Conservation (phyloP, 2,888 invertebrate genomes). For the Acholoe squamosa region DNA sequence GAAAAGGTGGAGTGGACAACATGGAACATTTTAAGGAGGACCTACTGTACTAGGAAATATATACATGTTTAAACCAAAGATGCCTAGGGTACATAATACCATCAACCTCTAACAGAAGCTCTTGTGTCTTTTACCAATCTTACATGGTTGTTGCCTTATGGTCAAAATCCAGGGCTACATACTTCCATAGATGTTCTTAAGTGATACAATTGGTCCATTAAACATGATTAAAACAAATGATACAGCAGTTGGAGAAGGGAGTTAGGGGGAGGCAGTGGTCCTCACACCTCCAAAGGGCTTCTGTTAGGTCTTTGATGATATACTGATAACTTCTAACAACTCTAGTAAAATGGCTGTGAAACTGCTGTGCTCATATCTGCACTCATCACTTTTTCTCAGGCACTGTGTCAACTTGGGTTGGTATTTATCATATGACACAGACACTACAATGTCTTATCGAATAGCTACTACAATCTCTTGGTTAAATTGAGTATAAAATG, state of each 20-base stretch:
- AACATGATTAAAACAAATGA: background rate
- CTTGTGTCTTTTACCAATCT: background rate
- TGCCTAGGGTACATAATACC: background rate
- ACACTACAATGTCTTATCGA: too few species aligned
- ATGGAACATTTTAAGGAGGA: conserved; percentile 42
- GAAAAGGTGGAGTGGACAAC: conserved; percentile 47
- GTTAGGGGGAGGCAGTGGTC: too few species aligned
- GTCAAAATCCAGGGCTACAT: background rate
- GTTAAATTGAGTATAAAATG: too few species aligned
- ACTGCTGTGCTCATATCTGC: too few species aligned
- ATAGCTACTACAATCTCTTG: too few species aligned
- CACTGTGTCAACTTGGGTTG: too few species aligned
- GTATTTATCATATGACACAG: too few species aligned
- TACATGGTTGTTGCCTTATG: too few species aligned
- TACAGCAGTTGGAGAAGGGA: too few species aligned
- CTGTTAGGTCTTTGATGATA: conserved; percentile 10
- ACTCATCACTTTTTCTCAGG: too few species aligned
- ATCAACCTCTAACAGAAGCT: conserved; percentile 21
- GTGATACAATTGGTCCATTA: background rate
- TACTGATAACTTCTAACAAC: background rate
- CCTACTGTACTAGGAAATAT: background rate
- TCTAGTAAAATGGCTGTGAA: too few species aligned
- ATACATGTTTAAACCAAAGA: background rate
- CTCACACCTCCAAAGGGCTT: background rate
- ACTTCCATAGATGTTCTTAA: background rate